These are phyloP conservation scores for Sarcophaga bullata DNA, from an alignment of 1,140 invertebrate genomes.

Conservation along the genomic window DNA sequence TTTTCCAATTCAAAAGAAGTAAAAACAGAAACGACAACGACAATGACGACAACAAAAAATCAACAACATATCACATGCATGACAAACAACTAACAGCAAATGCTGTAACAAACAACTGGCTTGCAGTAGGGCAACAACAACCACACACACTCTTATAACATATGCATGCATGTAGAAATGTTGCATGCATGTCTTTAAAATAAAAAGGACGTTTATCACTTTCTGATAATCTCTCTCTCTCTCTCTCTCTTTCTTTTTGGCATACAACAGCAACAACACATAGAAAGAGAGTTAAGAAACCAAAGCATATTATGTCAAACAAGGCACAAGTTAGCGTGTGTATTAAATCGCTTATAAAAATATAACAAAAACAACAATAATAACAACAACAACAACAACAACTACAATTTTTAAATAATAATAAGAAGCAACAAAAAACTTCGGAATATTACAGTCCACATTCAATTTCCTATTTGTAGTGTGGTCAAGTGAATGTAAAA, in stretches of 20 bases:
- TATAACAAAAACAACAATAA: neutral
- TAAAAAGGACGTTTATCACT: slow-evolving; percentile 41
- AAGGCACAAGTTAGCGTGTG: slow-evolving; percentile 38
- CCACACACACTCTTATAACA: neutral
- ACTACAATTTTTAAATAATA: neutral
- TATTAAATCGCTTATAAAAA: slow-evolving; percentile 30
- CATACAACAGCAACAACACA: slow-evolving; percentile 7
- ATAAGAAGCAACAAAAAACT: neutral
- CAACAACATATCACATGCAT: slow-evolving; percentile 37
- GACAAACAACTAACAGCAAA: slow-evolving; percentile 29
- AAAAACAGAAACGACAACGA: too few species aligned
- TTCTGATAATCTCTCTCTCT: slow-evolving; percentile 29
- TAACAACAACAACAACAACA: slow-evolving; percentile 1
- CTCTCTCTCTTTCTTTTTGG: neutral
- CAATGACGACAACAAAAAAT: slow-evolving; percentile 23
- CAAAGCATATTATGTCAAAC: slow-evolving; percentile 40
- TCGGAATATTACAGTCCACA: neutral
- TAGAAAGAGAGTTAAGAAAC: neutral
- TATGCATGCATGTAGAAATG: slow-evolving; percentile 32
- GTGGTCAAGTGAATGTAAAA: neutral
- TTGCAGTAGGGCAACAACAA: slow-evolving; percentile 1
- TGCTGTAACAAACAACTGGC: neutral
- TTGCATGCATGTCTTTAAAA: slow-evolving; percentile 40
- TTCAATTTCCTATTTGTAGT: neutral
- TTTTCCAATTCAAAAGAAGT: neutral